Base-by-base conservation (phyloP, 2,888 invertebrate genomes). In the Mythimna albipuncta region DNA sequence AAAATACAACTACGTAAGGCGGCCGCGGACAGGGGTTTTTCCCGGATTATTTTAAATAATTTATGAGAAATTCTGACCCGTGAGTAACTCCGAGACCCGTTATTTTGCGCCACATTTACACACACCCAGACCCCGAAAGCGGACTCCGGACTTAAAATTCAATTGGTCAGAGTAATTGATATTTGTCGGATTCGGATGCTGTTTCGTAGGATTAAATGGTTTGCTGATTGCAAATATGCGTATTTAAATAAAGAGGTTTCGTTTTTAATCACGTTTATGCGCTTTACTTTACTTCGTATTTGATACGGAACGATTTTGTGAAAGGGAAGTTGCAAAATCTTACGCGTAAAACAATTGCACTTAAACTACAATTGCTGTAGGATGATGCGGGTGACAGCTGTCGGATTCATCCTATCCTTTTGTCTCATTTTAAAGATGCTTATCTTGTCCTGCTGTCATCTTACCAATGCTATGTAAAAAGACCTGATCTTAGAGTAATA, bases 11-110 rank as follows among this genome's bases (percentile, higher is more conserved):
- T 81, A 74, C 75, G 58, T 59, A 80, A 83, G 75, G 67, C 69
- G 63, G 75, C 90, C 93, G 93, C 91, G 93, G 94, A 93, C 94
- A 93, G 90, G 87, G 85, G 93, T 93, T 95, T 95, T 95, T 95
- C 93, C 92, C 90, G 94, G 93, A 94, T 95, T 94, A 94, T 90
- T 92, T 92, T 96, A 94, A 94, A 96, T 96, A 95, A 96, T 96
- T 96, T 95, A 96, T 96, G 96, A 96, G 95, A 91, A 91, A 88
- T 90, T 92, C 92, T 93, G 93, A 93, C 95, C 94, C 92, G 72
- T 90, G 89, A 86, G 89, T 89, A 90, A 86, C 90, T 85, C 82
- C 76, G 67, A 75, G 74, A 75, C 71, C 67, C 82, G 74, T 73
- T 76, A 75, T 76, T 78, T 76, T 65, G 70, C 77, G 80, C 79